Evolutionary conservation across 2,113 vertebrate species (phyloP), one percentile per base, ranked within the genome.

Genomic region (Amblyornis subalaris): DNA sequence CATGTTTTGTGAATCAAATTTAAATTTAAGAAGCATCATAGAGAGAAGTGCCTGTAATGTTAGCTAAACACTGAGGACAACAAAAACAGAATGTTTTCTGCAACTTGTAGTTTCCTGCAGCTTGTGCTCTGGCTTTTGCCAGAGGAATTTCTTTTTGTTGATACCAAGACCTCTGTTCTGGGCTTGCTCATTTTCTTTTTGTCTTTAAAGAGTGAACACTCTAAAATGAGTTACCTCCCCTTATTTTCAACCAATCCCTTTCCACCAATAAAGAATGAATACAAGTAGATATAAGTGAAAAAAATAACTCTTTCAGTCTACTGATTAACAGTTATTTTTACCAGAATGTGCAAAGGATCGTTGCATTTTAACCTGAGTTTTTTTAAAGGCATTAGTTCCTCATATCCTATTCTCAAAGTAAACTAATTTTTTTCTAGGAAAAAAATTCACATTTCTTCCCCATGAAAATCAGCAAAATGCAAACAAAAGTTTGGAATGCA

Each of bases 381-480:
- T 42, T 72, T 86, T 12, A 42, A 72, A 28, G 20, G 6, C 12
- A 12, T 91, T 80, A 1, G 66, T 89, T 89, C 5, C 2, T 60
- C 7, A 14, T 82, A 40, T n/a, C 4, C 17, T 70, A 11, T 47
- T 72, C 26, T 61, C 29, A 64, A 72, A 66, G 6, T n/a, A 67
- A 67, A 40, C 1, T 15, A 35, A 38, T 4, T 77, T 53, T 57
- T 20, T 48, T 31, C 8, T 31, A 22, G 18, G 19, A 77, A 67
- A 66, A 38, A 33, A 23, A 1, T 0, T 2, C 2, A 17, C 4
- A 0, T 6, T 51, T 55, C 77, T 47, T 89, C 3, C 22, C 6
- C 11, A 16, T 62, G 35, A 42, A 61, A 80, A 65, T 35, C 5
- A n/a, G 2, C 7, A 57, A 89, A 71, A 33, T 70, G 3, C 40